A percentile compares a stretch with the other conserved stretches of the same genome.
Conservation (phyloP, 2,113 vertebrate genomes). For the Muscicapa adusta region DNA sequence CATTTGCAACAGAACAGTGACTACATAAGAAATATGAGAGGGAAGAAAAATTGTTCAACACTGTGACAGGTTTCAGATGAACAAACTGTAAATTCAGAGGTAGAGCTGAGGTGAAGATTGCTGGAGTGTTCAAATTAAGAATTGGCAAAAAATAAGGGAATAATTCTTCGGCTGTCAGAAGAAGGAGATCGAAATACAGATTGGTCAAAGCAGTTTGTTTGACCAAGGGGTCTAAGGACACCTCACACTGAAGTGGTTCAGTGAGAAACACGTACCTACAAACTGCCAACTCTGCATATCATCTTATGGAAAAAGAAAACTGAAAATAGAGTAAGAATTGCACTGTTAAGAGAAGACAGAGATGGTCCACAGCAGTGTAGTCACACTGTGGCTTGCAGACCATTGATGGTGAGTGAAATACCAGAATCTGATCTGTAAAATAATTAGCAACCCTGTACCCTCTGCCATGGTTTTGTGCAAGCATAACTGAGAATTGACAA, state of each 20-base stretch:
- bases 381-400: neutral
- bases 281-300: neutral
- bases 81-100: constrained; percentile 29
- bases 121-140: neutral
- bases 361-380: neutral
- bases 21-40: neutral
- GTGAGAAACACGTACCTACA: neutral
- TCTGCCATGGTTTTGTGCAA: neutral
- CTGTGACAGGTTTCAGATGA: constrained; percentile 16
- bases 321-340: neutral
- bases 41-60: constrained; percentile 12
- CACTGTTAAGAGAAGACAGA: neutral
- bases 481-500: neutral
- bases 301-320: neutral
- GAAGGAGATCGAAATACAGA: neutral
- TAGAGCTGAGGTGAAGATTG: neutral
- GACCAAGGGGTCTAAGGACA: neutral
- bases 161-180: neutral
- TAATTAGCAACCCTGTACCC: neutral
- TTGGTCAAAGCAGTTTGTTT: neutral
- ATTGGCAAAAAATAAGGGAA: neutral
- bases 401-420: neutral
- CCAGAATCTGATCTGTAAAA: neutral
- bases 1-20: neutral
- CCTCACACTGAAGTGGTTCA: neutral